Conservation (phyloP, 2,113 vertebrate genomes). For the Zonotrichia leucophrys region DNA sequence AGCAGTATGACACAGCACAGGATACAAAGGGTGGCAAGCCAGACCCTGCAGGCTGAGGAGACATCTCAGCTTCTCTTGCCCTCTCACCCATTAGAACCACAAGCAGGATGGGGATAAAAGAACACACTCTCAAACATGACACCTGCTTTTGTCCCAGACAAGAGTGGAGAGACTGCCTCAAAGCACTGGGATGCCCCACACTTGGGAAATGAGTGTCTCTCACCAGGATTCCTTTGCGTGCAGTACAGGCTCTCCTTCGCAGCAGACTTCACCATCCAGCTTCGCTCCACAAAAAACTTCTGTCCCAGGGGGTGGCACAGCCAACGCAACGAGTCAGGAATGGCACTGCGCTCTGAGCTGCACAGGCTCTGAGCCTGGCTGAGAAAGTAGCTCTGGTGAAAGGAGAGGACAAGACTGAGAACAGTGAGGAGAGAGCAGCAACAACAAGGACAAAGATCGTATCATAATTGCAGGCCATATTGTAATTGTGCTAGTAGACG, state of each 20-base stretch:
- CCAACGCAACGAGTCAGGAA: conserved; percentile 90
- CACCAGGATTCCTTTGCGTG: conserved; percentile 88
- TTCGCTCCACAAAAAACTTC: conserved; percentile 93
- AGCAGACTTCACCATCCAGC: conserved; percentile 89
- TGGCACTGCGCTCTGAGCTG: conserved; percentile 79
- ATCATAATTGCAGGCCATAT: background rate
- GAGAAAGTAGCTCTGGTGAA: conserved; percentile 87
- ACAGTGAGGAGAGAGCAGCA: background rate
- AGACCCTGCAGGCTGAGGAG: background rate
- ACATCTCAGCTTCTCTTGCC: rapidly evolving
- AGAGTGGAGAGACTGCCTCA: background rate
- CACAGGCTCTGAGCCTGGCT: conserved; percentile 84
- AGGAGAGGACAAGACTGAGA: background rate
- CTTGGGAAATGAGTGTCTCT: background rate
- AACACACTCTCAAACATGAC: background rate
- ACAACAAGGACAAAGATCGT: background rate
- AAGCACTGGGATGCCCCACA: background rate
- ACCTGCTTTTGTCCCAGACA: background rate
- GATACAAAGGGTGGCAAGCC: background rate
- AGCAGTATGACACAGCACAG: background rate
- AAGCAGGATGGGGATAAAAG: background rate
- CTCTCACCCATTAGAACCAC: background rate
- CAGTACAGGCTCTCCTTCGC: conserved; percentile 87
- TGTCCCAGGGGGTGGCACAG: conserved; percentile 92
- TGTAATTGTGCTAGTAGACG: background rate